Evolutionary conservation across 2,888 invertebrate genomes (phyloP), one percentile per base, ranked within the genome.

Genomic region (Emmelina monodactyla): DNA sequence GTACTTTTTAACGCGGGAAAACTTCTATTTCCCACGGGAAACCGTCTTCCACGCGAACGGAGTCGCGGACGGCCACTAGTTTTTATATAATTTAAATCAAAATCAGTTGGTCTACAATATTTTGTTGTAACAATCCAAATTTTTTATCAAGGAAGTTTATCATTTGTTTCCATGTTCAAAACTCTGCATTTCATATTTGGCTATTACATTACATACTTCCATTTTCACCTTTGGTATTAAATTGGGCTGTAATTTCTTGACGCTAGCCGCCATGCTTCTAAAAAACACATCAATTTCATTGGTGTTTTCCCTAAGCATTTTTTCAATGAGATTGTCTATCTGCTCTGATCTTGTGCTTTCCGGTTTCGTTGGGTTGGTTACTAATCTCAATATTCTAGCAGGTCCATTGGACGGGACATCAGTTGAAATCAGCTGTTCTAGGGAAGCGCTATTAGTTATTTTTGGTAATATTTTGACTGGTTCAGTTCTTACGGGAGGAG

Each of bases 121-220:
- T n/a, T n/a, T n/a, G n/a, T n/a, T n/a, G n/a, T n/a, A n/a, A n/a
- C n/a, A n/a, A n/a, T n/a, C n/a, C n/a, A n/a, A n/a, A n/a, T n/a
- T n/a, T n/a, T n/a, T n/a, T n/a, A n/a, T n/a, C n/a, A n/a, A n/a
- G n/a, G n/a, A n/a, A n/a, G n/a, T n/a, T n/a, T n/a, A n/a, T n/a
- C n/a, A n/a, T n/a, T n/a, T n/a, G n/a, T n/a, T n/a, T n/a, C n/a
- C n/a, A n/a, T n/a, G 67, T 22, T 75, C 73, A 49, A 72, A 78
- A 54, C 65, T 76, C 44, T 76, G 76, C 76, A 79, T 78, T 57
- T 79, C 79, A 51, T 79, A 79, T 47, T 78, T 79, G 0, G 79
- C 79, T 35, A 79, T 78, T 3, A 79, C 78, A 56, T 75, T 79
- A 41, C 79, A 79, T 13, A 79, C 79, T 53, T 79, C 79, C 79